Evolutionary conservation across 2,888 invertebrate genomes (phyloP).

Genomic region (Megamerina dolium): DNA sequence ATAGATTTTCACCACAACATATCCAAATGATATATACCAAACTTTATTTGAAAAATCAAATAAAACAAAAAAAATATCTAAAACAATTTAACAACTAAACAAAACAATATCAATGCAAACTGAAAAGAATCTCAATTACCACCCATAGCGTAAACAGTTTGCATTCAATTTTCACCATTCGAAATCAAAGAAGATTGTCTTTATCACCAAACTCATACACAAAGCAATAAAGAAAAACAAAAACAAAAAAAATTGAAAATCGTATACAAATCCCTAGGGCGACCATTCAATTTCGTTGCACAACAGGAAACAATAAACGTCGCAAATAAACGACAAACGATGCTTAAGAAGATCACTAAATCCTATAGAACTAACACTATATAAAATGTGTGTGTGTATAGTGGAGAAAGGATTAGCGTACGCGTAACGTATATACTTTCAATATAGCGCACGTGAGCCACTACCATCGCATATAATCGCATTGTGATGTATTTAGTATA

Average conservation of each 20-base stretch:
- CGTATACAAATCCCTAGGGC: conserved; percentile 8
- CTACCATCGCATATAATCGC: background rate
- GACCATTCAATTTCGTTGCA: conserved; percentile 17
- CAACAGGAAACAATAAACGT: conserved; percentile 22
- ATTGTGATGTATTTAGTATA: no score
- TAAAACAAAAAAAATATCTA: no score
- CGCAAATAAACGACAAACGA: conserved; percentile 8
- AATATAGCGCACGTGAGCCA: background rate
- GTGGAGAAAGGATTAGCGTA: background rate
- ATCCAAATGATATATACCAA: no score
- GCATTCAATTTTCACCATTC: conserved; percentile 2
- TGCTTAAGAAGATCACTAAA: background rate
- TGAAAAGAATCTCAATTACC: background rate
- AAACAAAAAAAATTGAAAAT: conserved; percentile 3
- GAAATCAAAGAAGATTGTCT: background rate
- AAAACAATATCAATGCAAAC: no score
- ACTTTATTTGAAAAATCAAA: no score
- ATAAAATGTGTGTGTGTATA: no score
- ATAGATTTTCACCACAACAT: no score
- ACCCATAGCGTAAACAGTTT: conserved; percentile 5
- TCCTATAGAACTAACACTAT: no score
- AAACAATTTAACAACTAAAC: no score
- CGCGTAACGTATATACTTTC: no score
- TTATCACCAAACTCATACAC: background rate
- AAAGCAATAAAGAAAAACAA: background rate